Evolutionary conservation across 2,797 vertebrate species (phyloP).

Genomic region (Psittacula derbiana): DNA sequence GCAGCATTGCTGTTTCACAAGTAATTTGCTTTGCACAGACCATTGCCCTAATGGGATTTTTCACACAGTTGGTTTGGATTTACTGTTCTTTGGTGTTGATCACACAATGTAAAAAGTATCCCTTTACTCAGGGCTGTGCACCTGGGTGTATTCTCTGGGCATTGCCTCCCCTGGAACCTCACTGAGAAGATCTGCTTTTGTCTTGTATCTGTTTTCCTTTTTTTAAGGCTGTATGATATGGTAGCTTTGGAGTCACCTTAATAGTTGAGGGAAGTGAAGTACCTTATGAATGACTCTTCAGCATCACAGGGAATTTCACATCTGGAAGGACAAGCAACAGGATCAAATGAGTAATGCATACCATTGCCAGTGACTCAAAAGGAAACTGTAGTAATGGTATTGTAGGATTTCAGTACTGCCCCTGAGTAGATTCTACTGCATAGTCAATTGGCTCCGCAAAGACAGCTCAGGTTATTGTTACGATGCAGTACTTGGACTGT

Average conservation of each 20-base stretch:
- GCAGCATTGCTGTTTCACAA: not conserved
- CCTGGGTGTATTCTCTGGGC: not conserved
- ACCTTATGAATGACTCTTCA: not conserved
- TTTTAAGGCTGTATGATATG: not conserved
- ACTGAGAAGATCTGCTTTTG: not conserved
- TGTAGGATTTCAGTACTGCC: not conserved
- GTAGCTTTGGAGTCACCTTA: not conserved
- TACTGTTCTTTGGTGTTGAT: not conserved
- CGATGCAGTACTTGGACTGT: not conserved
- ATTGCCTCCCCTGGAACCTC: not conserved
- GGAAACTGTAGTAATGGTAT: not conserved
- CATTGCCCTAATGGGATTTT: not conserved
- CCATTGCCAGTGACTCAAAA: constrained; percentile 23
- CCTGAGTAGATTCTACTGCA: not conserved
- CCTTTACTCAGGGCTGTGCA: not conserved
- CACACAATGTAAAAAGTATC: not conserved
- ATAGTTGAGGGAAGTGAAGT: not conserved
- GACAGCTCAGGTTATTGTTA: not conserved
- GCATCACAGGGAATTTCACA: not conserved
- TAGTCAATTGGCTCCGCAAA: not conserved
- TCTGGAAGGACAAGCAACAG: constrained; percentile 16
- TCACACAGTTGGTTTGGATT: not conserved
- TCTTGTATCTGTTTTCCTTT: not conserved
- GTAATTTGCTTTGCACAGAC: not conserved
- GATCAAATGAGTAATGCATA: constrained; percentile 12